Base-by-base conservation (phyloP, 2,113 vertebrate genomes). In the Otis tarda region DNA sequence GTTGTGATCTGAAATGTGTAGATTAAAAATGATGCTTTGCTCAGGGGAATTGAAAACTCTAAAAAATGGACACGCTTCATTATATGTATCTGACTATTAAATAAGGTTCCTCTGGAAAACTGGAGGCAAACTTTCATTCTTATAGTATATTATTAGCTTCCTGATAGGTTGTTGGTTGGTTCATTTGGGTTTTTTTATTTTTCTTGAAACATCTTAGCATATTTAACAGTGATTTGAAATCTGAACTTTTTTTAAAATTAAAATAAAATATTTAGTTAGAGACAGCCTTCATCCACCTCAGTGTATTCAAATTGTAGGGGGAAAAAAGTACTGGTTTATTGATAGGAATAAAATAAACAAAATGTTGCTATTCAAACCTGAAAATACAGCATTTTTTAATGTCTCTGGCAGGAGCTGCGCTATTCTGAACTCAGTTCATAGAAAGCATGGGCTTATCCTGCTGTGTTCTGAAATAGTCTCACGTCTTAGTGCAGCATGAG, bases 401-500 rank as follows among this genome's bases (percentile, higher is more conserved):
- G 12, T 56, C n/a, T 37, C 45, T 67, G 60, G 8, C 37, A 49
- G 35, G 43, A 50, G 39, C 50, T 59, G 37, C n/a, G 3, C 24
- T 57, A 5, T 28, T 55, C 33, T 64, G 3, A 25, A 3, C 25
- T 70, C 21, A 5, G 14, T 27, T 75, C 50, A 14, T 12, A 16
- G 61, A 45, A 39, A 64, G 43, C 43, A 9, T 4, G 25, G 24
- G 4, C 56, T 35, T 12, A 4, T 30, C 56, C 19, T 60, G 45
- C 87, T 45, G 24, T 69, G 41, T 4, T 52, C 31, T 45, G 30
- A 50, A 81, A 13, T 6, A 89, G 45, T 6, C 37, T 31, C 5
- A 14, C 4, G 31, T 10, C 35, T 24, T 4, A 13, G 21, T 14
- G 52, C 2, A 16, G 2, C 22, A 2, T 4, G 31, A 14, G 23